phyloP scores from a whole-genome alignment of 1,140 invertebrate species.

The Platorchestia sp. region DNA sequence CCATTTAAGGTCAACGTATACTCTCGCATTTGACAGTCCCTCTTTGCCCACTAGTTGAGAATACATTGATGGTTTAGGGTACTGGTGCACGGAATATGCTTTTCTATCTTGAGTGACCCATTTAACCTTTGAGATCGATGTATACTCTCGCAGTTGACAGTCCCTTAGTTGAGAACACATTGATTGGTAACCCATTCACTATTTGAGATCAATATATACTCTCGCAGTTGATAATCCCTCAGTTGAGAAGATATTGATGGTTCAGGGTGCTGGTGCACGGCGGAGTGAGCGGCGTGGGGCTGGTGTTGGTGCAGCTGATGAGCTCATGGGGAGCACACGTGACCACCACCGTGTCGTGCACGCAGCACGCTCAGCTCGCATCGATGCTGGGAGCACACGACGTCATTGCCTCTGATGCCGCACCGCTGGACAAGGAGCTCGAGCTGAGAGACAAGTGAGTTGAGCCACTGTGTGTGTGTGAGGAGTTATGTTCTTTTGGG shows the following conservation, averaged over 20 bases:
- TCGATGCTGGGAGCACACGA: slow-evolving; percentile 76
- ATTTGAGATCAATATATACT: neutral
- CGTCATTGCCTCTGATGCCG: slow-evolving; percentile 73
- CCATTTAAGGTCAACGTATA: no score
- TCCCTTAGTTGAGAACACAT: no score
- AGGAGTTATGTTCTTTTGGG: no score
- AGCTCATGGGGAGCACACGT: slow-evolving; percentile 79
- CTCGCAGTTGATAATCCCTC: neutral
- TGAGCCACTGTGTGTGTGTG: slow-evolving; percentile 55
- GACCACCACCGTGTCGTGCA: slow-evolving; percentile 74
- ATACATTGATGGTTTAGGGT: no score
- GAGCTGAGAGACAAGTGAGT: slow-evolving; percentile 65
- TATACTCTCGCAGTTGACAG: no score
- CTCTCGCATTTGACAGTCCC: no score
- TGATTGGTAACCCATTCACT: neutral
- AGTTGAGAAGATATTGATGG: neutral
- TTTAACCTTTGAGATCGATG: no score
- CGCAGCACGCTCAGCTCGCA: slow-evolving; percentile 73
- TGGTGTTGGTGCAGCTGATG: slow-evolving; percentile 80
- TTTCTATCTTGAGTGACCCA: no score
- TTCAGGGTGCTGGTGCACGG: slow-evolving; percentile 79
- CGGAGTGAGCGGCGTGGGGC: slow-evolving; percentile 80
- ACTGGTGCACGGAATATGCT: no score
- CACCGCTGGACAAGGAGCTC: slow-evolving; percentile 67
- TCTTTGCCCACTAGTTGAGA: no score